Percentiles rank a stretch among this genome's conserved stretches.
phyloP scores from a whole-genome alignment of 2,888 invertebrate genomes.

The Graphium colonna region DNA sequence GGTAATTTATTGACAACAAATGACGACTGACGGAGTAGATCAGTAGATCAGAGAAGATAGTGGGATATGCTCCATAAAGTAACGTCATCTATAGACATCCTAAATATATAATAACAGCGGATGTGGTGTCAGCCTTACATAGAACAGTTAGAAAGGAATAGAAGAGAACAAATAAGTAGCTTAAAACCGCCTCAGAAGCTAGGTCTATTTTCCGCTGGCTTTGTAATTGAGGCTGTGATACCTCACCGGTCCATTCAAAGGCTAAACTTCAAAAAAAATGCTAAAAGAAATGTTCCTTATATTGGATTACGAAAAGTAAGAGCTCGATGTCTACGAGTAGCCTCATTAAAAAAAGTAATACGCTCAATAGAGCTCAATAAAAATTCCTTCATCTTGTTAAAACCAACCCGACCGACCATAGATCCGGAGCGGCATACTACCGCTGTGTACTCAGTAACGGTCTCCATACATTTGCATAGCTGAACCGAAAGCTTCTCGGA shows the following conservation, averaged over 20 bases:
- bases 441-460: constrained; percentile 21
- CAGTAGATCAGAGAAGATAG: not conserved
- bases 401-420: not conserved
- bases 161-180: too few relatives aligned
- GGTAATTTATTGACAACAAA: not conserved
- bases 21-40: not conserved
- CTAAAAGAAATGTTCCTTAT: not conserved
- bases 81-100: too few relatives aligned
- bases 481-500: constrained; percentile 20
- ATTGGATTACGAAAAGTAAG: not conserved
- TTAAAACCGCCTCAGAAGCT: too few relatives aligned
- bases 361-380: not conserved
- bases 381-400: not conserved
- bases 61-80: too few relatives aligned
- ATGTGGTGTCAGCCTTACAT: too few relatives aligned
- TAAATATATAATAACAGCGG: too few relatives aligned
- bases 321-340: not conserved
- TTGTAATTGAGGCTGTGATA: too few relatives aligned
- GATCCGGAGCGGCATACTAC: constrained; percentile 23
- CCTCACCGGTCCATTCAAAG: too few relatives aligned
- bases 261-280: not conserved
- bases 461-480: constrained; percentile 28
- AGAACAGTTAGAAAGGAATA: too few relatives aligned
- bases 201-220: too few relatives aligned
- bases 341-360: not conserved